Evolutionary conservation across 2,797 vertebrate species (phyloP).

Genomic region (Nasua narica): DNA sequence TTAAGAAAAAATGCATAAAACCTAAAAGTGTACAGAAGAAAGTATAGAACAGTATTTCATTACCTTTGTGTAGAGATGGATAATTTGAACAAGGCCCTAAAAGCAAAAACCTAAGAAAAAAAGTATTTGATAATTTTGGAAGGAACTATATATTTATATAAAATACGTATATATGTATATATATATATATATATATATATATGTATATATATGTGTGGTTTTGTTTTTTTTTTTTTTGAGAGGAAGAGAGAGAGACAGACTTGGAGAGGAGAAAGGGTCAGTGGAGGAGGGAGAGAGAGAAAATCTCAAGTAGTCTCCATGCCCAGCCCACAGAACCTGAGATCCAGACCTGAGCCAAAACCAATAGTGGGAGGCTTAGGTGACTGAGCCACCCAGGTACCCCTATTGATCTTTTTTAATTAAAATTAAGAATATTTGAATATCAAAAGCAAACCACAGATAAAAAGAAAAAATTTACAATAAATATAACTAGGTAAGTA

Average conservation of each 20-base stretch:
- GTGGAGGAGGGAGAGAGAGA: too few relatives aligned
- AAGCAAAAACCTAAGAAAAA: neutral
- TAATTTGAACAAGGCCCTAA: neutral
- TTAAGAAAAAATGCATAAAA: neutral
- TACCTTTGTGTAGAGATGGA: neutral
- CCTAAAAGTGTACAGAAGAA: neutral
- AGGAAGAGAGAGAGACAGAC: too few relatives aligned
- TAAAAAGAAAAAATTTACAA: neutral
- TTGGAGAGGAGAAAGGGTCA: too few relatives aligned
- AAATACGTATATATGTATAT: too few relatives aligned
- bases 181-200: too few relatives aligned
- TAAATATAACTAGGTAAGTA: neutral
- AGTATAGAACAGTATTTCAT: neutral
- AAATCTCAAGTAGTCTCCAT: too few relatives aligned
- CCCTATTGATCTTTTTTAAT: neutral
- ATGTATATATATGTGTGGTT: too few relatives aligned
- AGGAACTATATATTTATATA: neutral
- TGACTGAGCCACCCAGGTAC: neutral
- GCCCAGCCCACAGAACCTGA: too few relatives aligned
- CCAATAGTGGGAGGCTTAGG: too few relatives aligned
- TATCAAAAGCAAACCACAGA: neutral
- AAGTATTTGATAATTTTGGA: neutral
- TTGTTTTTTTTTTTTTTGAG: neutral
- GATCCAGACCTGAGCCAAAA: too few relatives aligned
- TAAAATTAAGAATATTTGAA: neutral